Conservation (phyloP, 2,113 vertebrate genomes). For the Uropsilus gracilis region DNA sequence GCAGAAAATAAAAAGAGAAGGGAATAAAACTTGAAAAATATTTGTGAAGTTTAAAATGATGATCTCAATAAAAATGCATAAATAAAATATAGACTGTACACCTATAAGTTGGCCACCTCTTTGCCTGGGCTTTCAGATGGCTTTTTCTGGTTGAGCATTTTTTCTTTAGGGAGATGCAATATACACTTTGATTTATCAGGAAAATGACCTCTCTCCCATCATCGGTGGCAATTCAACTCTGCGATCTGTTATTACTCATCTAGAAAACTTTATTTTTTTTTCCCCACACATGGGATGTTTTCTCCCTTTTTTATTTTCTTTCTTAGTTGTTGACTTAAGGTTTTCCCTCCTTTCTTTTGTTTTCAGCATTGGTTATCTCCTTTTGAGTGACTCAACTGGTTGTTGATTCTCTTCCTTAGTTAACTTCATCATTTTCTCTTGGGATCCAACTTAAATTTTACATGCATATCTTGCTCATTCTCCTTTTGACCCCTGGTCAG, state of each 20-base stretch:
- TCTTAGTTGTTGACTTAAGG: background rate
- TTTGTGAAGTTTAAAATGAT: conserved; percentile 39
- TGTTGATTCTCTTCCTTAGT: background rate
- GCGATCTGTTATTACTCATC: background rate
- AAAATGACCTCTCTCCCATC: conserved; percentile 10
- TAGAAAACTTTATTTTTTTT: background rate
- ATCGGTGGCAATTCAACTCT: background rate
- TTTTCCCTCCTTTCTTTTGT: background rate
- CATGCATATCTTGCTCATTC: background rate
- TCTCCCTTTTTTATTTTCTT: conserved; percentile 32
- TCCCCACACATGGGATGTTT: background rate
- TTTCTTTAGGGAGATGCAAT: background rate
- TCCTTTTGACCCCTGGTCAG: background rate
- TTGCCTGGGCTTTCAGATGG: background rate
- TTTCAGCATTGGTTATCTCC: background rate
- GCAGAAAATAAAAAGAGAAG: background rate
- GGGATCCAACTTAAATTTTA: background rate
- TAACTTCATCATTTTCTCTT: conserved; percentile 3
- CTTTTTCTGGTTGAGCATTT: background rate
- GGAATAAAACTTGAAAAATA: conserved; percentile 36
- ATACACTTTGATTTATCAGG: background rate
- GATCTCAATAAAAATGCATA: conserved; percentile 36
- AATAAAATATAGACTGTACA: background rate
- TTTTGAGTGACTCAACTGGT: background rate
- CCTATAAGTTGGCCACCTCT: background rate